Evolutionary conservation across 2,888 invertebrate genomes (phyloP), one percentile per base, ranked within the genome.

Genomic region (Dynastes tityus): DNA sequence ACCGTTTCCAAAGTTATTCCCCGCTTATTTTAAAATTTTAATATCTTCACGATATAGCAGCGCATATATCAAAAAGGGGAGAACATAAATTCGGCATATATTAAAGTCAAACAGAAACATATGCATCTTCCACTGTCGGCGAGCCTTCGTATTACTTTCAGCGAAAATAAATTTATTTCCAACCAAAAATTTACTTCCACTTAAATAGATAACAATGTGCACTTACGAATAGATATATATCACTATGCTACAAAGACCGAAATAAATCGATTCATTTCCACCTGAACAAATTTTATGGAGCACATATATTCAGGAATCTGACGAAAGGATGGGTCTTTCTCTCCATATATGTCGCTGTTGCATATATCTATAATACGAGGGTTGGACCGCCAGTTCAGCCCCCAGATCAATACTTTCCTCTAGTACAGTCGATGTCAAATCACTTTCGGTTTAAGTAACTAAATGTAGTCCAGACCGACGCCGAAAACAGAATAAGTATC

Each of bases 381-480:
- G 78, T 78, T 74, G 61, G 75, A 78, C 73, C 49, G 45, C 55
- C 65, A 27, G 78, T 75, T 78, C 78, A 13, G 75, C 67, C 67
- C 65, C 75, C 78, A 76, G 78, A 78, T 78, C 78, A 78, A 78
- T 78, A 78, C 76, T 78, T 68, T 51, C 64, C 71, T 65, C 78
- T 64, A 45, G 78, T 78, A 78, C 78, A 78, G 68, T 78, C 78
- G 51, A 49, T 58, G 61, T 68, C 75, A 78, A 78, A 78, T 78
- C 78, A 76, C 78, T 78, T 78, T 78, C 78, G 70, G 70, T 78
- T 78, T 13, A 70, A 67, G 61, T 29, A 73, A 51, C 37, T 32
- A 49, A 63, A 53, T 76, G 55, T 40, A 76, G 37, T 45, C 45
- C 70, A 68, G 61, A 45, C 68, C 70, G 49, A 45, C 27, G 61